Percentiles rank a stretch among this genome's conserved stretches.
Evolutionary conservation across 2,797 vertebrate species (phyloP).

Genomic region (Ispidina picta): DNA sequence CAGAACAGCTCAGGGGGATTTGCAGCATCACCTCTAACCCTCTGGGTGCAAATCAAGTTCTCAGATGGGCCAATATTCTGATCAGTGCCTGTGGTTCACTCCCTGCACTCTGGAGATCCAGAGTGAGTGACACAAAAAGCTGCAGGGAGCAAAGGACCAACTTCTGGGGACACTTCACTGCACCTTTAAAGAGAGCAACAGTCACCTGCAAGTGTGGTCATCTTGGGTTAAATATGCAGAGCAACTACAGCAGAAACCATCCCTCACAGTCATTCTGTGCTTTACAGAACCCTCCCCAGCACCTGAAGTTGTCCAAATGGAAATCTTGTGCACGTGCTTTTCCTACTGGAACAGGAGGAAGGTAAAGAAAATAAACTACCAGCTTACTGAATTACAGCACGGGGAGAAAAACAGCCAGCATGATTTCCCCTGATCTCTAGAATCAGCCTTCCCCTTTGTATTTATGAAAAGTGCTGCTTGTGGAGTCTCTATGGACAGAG

Average conservation of each 20-base stretch:
- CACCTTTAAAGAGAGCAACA: neutral
- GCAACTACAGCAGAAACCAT: neutral
- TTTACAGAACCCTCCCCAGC: neutral
- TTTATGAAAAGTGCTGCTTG: neutral
- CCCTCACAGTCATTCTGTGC: neutral
- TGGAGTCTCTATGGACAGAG: neutral
- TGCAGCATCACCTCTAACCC: neutral
- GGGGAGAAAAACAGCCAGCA: neutral
- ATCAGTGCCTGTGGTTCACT: neutral
- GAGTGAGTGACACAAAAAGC: neutral
- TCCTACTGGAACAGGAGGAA: neutral
- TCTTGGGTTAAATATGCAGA: neutral
- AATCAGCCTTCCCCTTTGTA: neutral
- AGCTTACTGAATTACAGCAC: neutral
- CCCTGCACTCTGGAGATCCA: neutral
- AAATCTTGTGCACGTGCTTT: neutral
- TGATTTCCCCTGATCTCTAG: neutral
- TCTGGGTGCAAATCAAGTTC: neutral
- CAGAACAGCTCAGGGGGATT: neutral
- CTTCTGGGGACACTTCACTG: neutral
- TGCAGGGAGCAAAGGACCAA: neutral
- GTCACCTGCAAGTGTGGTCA: neutral
- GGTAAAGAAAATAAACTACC: neutral
- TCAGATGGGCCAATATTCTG: neutral
- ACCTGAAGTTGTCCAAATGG: neutral